Base-by-base conservation (phyloP, 2,113 vertebrate genomes). In the Caretta caretta region DNA sequence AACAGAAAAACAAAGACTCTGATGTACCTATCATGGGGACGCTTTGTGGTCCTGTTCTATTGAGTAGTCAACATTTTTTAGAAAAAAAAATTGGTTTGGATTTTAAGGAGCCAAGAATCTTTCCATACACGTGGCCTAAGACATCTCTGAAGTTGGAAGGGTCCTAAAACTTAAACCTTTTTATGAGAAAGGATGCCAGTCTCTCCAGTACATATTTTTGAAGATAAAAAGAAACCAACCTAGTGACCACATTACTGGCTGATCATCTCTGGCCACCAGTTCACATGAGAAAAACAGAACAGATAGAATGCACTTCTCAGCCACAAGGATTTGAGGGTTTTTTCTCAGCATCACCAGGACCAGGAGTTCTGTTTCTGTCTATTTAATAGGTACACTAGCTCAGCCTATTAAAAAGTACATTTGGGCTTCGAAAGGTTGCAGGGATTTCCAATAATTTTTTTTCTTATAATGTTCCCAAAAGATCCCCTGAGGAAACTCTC, bases 261-360 rank as follows among this genome's bases (percentile, higher is more conserved):
- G 80, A 93, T 85, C 91, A 53, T 81, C 38, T 62, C 14, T 90
- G 51, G 92, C 81, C 35, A 49, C 83, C 56, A 29, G 57, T 59
- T 29, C 57, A 27, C 57, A 59, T 59, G 11, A 29, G 57, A 59
- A 59, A 59, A 59, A 53, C 57, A 59, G 27, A 59, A 29, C 57
- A 59, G 27, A 59, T 12, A 29, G 57, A 59, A 59, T 29, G 29
- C 27, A 59, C 57, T 59, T 59, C 27, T 59, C 57, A 59, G 57
- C 27, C 27, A 29, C 82, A 82, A 79, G 31, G 56, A 16, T 84
- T 0, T 50, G 16, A 90, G n/a, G 56, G 9, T n/a, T 0, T 12
- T 50, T 90, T 35, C n/a, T 69, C 24, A 5, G 24, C 19, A 89
- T 56, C 56, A 6, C 1, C 79, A 86, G 49, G 35, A 53, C 17